These are phyloP conservation scores for Parnassius apollo DNA, from an alignment of 2,888 invertebrate genomes.

Conservation along the genomic window DNA sequence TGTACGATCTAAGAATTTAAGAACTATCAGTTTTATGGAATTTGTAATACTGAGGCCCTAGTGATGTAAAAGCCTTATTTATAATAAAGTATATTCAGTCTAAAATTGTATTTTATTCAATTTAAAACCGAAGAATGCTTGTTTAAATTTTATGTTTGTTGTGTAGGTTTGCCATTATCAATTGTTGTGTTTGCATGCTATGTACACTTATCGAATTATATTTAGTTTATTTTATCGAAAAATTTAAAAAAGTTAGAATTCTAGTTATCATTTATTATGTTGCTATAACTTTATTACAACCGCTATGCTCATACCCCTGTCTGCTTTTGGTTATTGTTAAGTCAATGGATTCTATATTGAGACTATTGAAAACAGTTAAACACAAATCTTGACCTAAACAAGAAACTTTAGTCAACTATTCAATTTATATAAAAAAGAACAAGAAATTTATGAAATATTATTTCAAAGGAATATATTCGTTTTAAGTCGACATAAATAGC, in stretches of 20 bases:
- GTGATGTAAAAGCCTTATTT: conserved; percentile 73
- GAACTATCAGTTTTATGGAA: conserved; percentile 48
- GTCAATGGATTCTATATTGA: too few relatives aligned
- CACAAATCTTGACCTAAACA: too few relatives aligned
- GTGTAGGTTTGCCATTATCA: conserved; percentile 80
- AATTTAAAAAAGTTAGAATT: too few relatives aligned
- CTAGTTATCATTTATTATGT: too few relatives aligned
- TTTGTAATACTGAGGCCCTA: conserved; percentile 67
- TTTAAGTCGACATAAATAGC: too few relatives aligned
- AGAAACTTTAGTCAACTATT: too few relatives aligned
- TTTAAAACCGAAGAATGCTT: conserved; percentile 42
- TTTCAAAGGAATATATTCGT: too few relatives aligned
- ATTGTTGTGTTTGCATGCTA: conserved; percentile 50
- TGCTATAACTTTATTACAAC: conserved; percentile 6
- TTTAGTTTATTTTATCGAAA: conserved; percentile 20
- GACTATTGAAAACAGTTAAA: too few relatives aligned
- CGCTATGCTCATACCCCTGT: too few relatives aligned
- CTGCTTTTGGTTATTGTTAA: too few relatives aligned
- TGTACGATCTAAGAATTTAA: conserved; percentile 36
- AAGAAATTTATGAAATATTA: too few relatives aligned
- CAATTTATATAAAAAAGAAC: too few relatives aligned
- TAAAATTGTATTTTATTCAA: conserved; percentile 72
- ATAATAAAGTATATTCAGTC: conserved; percentile 77
- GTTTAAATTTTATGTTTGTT: conserved; percentile 67
- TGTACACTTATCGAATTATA: conserved; percentile 14